Percentiles rank a stretch among this genome's conserved stretches.
Evolutionary conservation across 2,797 vertebrate species (phyloP).

Genomic region (Scolopax rusticola): DNA sequence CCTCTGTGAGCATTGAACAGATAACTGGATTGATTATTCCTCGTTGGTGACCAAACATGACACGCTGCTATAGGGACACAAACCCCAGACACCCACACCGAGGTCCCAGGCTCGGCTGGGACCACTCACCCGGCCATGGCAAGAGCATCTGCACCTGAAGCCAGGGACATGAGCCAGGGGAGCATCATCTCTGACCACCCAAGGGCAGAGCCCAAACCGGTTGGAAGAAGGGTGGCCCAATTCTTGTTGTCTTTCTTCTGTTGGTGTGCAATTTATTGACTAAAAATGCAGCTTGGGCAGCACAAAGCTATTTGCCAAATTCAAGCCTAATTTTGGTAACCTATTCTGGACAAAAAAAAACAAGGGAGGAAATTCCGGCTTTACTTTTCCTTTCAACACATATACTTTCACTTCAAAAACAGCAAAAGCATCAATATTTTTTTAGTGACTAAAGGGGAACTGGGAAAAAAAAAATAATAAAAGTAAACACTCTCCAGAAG

Average conservation of each 20-base stretch:
- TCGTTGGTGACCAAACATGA: neutral
- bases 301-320: neutral
- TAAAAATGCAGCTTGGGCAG: neutral
- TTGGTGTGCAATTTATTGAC: neutral
- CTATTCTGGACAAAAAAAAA: neutral
- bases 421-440: neutral
- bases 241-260: neutral
- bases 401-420: neutral
- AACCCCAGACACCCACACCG: rapidly evolving
- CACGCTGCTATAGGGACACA: neutral
- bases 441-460: neutral
- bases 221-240: neutral
- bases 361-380: neutral
- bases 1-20: neutral
- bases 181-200: rapidly evolving
- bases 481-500: neutral
- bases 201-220: rapidly evolving
- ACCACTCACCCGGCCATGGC: neutral
- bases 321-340: neutral
- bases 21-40: neutral
- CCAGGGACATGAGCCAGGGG: neutral
- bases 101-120: rapidly evolving
- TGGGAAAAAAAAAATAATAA: neutral
- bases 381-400: neutral
- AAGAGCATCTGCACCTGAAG: neutral